A percentile compares a stretch with the other conserved stretches of the same genome.
phyloP scores from a whole-genome alignment of 2,113 vertebrate genomes.

The Eubucco bourcierii region DNA sequence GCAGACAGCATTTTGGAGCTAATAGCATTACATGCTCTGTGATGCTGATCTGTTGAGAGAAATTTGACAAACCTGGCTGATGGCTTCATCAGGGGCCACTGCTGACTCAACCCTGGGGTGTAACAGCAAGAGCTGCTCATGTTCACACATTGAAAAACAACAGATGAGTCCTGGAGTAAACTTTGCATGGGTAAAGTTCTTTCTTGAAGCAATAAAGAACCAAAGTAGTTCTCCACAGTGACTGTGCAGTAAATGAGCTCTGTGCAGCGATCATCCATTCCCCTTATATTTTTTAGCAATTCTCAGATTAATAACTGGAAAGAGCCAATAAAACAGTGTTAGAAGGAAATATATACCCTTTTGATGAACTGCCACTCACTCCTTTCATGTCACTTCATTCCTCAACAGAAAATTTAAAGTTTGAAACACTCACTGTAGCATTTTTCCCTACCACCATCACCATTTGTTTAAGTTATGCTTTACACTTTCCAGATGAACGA shows the following conservation, averaged over 20 bases:
- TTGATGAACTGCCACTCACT: slow-evolving; percentile 15
- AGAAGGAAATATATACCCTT: neutral
- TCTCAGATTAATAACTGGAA: slow-evolving; percentile 3
- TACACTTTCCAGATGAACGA: slow-evolving; percentile 46
- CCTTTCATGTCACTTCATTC: slow-evolving; percentile 15
- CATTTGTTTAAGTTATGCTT: slow-evolving; percentile 1
- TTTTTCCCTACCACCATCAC: neutral
- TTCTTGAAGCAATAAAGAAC: neutral
- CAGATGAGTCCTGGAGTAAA: slow-evolving; percentile 39
- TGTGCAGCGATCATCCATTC: neutral
- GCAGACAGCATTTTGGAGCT: neutral
- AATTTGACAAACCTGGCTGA: neutral
- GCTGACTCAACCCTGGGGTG: slow-evolving; percentile 24
- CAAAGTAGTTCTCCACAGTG: neutral
- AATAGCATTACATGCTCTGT: neutral
- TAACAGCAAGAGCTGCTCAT: neutral
- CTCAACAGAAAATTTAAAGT: neutral
- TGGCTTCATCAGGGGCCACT: slow-evolving; percentile 29
- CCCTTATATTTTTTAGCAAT: slow-evolving; percentile 1
- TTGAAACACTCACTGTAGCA: neutral
- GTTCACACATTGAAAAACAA: slow-evolving; percentile 8
- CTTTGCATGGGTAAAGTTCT: neutral
- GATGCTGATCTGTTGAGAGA: slow-evolving; percentile 22
- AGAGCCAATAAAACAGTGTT: neutral
- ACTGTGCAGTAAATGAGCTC: slow-evolving; percentile 4